Base-by-base conservation (phyloP, 2,888 invertebrate genomes). In the Acronicta psi region DNA sequence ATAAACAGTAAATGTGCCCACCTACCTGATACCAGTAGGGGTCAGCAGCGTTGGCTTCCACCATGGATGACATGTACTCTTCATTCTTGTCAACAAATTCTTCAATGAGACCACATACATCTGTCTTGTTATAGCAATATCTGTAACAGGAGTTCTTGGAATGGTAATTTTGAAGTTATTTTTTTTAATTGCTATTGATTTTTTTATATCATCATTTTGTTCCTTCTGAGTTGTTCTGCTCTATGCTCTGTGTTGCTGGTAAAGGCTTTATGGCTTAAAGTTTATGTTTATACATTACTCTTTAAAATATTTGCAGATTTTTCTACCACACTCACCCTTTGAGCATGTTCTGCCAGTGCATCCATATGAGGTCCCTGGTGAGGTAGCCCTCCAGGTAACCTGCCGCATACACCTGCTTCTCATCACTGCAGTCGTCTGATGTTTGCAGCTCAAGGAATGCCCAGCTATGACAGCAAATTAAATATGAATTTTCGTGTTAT, bases 1-100 rank as follows among this genome's bases (percentile, higher is more conserved):
- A n/a, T n/a, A n/a, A n/a, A n/a, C n/a, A n/a, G n/a, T n/a, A 29
- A 11, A 2, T 31, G 1, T 34, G 34, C 5, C 7, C 29, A 11
- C 4, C 25, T 83, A 96, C 96, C 92, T 96, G 96, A 81, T 96
- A 95, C 96, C 96, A 96, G 75, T 96, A 96, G 0, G 95, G 89
- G 59, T 95, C 94, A 0, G 59, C 58, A 0, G 84, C 66, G 18
- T 92, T 75, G 9, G 83, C 64, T 0, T 80, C 50, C 2, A 95
- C 91, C 90, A 95, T 95, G 0, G 80, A 59, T 6, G 88, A 75
- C 51, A 96, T 93, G 93, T 95, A 96, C 0, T 90, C 82, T 23
- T 95, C 88, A 80, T 96, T 96, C 16, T 82, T 84, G 56, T 94
- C 86, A 10, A 96, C 78, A 78, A 90, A 96, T 11, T 91, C 83